phyloP scores from a whole-genome alignment of 2,797 vertebrate genomes.

The Calcarius lapponicus region DNA sequence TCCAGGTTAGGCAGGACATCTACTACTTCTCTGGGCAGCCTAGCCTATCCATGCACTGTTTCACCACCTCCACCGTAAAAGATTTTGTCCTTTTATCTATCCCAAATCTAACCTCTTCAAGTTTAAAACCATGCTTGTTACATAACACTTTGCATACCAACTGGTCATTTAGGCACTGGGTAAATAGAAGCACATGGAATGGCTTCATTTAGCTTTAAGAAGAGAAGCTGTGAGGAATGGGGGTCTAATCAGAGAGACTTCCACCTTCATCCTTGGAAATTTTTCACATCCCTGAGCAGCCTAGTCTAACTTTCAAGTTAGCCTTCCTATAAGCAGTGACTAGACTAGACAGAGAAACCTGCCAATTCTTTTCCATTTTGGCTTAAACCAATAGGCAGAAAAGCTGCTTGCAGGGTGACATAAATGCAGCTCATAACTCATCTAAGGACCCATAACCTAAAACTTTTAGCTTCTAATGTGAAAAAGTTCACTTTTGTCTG shows the following conservation, averaged over 20 bases:
- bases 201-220: not conserved
- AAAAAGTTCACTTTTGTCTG: not conserved
- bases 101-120: not conserved
- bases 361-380: not conserved
- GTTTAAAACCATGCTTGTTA: not conserved
- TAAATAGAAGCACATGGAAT: not conserved
- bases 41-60: not conserved
- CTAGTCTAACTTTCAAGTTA: not conserved
- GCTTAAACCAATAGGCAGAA: not conserved
- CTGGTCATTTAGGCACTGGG: not conserved
- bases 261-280: not conserved
- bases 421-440: not conserved
- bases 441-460: not conserved
- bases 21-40: not conserved
- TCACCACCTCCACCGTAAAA: not conserved
- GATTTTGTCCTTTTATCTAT: not conserved
- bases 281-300: not conserved
- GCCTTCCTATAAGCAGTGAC: not conserved
- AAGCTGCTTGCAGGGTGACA: not conserved
- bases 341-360: not conserved
- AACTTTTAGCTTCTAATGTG: not conserved
- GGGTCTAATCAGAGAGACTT: not conserved
- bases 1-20: not conserved
- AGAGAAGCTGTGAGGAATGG: not conserved
- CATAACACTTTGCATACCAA: not conserved